phyloP scores from a whole-genome alignment of 1,140 invertebrate species.

The Leptinotarsa lineolata region DNA sequence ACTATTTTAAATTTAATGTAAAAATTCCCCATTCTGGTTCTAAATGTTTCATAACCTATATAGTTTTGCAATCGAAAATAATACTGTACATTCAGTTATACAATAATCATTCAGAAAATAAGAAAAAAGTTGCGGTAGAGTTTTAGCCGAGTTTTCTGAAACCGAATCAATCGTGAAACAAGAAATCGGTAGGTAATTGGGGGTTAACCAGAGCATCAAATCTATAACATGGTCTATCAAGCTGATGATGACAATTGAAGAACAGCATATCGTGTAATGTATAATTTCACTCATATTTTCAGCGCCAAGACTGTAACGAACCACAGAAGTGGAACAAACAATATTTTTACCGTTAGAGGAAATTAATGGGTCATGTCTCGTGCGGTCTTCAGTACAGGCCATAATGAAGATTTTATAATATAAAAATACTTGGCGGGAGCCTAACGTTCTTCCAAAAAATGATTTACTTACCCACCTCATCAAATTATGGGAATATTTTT shows the following conservation, averaged over 20 bases:
- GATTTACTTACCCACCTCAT: too few relatives aligned
- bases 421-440: background rate
- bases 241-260: background rate
- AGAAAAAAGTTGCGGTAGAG: too few relatives aligned
- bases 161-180: background rate
- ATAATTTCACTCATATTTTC: conserved; percentile 14
- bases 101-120: too few relatives aligned
- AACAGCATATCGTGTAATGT: background rate
- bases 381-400: conserved; percentile 7
- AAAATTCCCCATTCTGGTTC: too few relatives aligned
- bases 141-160: background rate
- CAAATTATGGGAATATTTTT: too few relatives aligned
- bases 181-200: background rate
- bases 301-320: background rate
- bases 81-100: too few relatives aligned
- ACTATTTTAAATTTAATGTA: too few relatives aligned
- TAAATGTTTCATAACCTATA: too few relatives aligned
- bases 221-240: conserved; percentile 10
- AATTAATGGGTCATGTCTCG: conserved; percentile 10
- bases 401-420: background rate
- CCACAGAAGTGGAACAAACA: conserved; percentile 8
- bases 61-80: too few relatives aligned
- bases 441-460: too few relatives aligned
- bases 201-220: background rate
- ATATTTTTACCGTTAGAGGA: conserved; percentile 1